A percentile compares a stretch with the other conserved stretches of the same genome.
Conservation (phyloP, 2,888 invertebrate species). For the Synanthedon andrenaeformis region DNA sequence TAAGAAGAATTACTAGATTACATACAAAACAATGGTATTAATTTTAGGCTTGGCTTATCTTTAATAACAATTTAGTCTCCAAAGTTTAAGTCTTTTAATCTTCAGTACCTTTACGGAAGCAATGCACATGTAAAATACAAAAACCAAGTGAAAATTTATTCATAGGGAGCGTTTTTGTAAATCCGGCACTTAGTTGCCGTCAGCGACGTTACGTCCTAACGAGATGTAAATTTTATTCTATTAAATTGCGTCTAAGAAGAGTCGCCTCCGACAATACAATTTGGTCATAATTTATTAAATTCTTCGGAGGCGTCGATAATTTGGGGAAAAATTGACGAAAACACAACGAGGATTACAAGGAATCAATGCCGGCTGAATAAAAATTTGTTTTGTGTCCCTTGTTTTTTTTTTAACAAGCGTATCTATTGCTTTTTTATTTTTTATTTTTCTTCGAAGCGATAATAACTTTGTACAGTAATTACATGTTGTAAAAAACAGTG, state of each 20-base stretch:
- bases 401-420: too few species aligned
- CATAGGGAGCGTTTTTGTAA: not conserved
- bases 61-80: too few species aligned
- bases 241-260: conserved; percentile 21
- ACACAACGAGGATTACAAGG: conserved; percentile 1
- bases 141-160: not conserved
- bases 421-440: too few species aligned
- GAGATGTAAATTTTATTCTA: conserved; percentile 29
- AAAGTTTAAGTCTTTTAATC: too few species aligned
- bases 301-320: conserved; percentile 11
- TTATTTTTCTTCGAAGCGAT: too few species aligned
- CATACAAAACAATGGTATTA: too few species aligned
- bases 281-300: conserved; percentile 26
- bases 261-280: conserved; percentile 27
- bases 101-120: too few species aligned
- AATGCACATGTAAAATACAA: too few species aligned
- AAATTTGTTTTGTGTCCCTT: not conserved
- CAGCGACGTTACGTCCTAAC: conserved; percentile 7
- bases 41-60: too few species aligned
- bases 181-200: not conserved
- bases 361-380: not conserved
- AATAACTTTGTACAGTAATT: too few species aligned
- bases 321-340: conserved; percentile 2
- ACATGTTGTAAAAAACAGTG: too few species aligned
- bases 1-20: too few species aligned